Evolutionary conservation across 2,113 vertebrate species (phyloP), one percentile per base, ranked within the genome.

Genomic region (Protobothrops mucrosquamatus): DNA sequence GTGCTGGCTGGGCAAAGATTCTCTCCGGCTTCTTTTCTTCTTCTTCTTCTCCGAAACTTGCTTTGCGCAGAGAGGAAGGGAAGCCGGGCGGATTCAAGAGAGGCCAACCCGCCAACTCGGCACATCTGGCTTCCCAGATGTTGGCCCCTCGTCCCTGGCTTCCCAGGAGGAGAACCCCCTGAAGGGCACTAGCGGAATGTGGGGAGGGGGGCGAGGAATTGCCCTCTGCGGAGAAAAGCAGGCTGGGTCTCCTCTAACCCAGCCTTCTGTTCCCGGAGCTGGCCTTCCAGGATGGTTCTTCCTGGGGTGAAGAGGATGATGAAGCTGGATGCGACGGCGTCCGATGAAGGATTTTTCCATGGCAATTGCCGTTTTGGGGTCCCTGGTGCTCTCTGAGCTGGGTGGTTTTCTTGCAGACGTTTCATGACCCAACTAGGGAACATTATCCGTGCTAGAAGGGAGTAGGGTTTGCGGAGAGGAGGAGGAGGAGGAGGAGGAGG

Each of bases 141-240:
- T 12, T 64, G 61, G 61, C 24, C 4, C 61, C 11, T n/a, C 3
- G 26, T 12, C 61, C 61, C 10, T 64, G 61, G 3, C 29, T 64
- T 64, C 26, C 61, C 26, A 29, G 61, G 10, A 29, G 61, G 10
- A 29, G 7, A 29, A 26, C 24, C 0, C 1, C 59, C 24, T 4
- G 24, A 59, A 24, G 57, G 22, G 23, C 57, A 1, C 55, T 4
- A 56, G 15, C 52, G 12, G 11, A 52, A 52, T 52, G 51, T 9
- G 52, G 52, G 52, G 52, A 1, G 12, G 14, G 20, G 6, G 0
- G 0, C n/a, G 24, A 8, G 3, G 23, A 43, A n/a, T 4, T 3
- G 0, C 6, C 6, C 43, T 51, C 9, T 61, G 26, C 59, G 0
- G 46, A 88, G n/a, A 48, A 52, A 46, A 6, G 3, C 59, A 6